A percentile compares a stretch with the other conserved stretches of the same genome.
Evolutionary conservation across 2,888 invertebrate genomes (phyloP).

Genomic region (Villa cingulata): DNA sequence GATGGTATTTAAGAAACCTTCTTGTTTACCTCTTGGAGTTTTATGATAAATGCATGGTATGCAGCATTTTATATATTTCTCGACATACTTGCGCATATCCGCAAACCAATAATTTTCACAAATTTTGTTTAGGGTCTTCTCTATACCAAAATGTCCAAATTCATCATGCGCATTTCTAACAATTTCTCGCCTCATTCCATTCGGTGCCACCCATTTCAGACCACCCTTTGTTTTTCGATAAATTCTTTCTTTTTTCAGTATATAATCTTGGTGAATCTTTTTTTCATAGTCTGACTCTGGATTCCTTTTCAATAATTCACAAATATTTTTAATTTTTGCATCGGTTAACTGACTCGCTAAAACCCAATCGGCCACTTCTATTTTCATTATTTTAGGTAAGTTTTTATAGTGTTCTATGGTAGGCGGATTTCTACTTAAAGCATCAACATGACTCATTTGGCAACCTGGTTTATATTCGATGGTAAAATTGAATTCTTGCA

Average conservation of each 20-base stretch:
- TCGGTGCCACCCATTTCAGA: slow-evolving; percentile 15
- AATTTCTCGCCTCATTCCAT: too few species aligned
- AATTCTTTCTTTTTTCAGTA: slow-evolving; percentile 10
- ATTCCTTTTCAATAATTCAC: neutral
- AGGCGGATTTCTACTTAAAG: too few species aligned
- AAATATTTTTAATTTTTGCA: slow-evolving; percentile 6
- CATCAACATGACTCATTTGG: too few species aligned
- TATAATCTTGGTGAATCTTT: too few species aligned
- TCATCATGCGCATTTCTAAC: too few species aligned
- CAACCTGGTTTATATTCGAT: too few species aligned
- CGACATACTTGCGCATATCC: slow-evolving; percentile 25
- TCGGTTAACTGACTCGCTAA: too few species aligned
- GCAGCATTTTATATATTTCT: slow-evolving; percentile 24
- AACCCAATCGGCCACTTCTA: too few species aligned
- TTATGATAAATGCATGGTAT: slow-evolving; percentile 28
- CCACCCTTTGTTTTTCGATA: slow-evolving; percentile 13
- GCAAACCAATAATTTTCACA: slow-evolving; percentile 30
- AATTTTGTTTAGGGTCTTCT: slow-evolving; percentile 19
- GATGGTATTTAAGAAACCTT: slow-evolving; percentile 30
- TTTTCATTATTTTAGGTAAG: too few species aligned
- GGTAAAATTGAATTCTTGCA: too few species aligned
- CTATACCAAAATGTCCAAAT: slow-evolving; percentile 14
- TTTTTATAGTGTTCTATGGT: too few species aligned
- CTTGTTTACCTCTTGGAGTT: slow-evolving; percentile 16
- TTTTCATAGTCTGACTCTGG: neutral